Base-by-base conservation (phyloP, 2,113 vertebrate genomes). In the Arothron firmamentum region DNA sequence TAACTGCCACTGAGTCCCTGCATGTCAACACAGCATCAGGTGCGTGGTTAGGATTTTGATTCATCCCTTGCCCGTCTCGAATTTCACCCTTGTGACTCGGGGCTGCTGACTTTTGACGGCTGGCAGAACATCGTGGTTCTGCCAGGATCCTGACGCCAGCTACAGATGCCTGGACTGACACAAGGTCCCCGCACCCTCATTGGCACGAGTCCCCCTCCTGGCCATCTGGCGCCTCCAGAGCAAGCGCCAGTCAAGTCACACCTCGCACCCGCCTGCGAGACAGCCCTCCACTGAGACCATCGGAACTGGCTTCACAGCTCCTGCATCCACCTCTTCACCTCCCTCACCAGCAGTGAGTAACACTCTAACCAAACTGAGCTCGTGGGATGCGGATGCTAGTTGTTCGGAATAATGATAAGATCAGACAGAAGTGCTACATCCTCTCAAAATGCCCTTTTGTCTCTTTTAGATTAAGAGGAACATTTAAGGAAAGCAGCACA, bases 231-330 rank as follows among this genome's bases (percentile, higher is more conserved):
- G 64, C 74, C 65, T 70, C 71, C 11, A 60, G 59, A 82, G 78
- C 75, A 84, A 80, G 78, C 88, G 89, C 87, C 88, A 89, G 78
- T 89, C 89, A 85, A 89, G 79, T 89, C 89, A 85, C 64, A 74
- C 85, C 46, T 72, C 68, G 49, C 59, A 41, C 57, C 54, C 23
- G 72, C 61, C 53, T 72, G 62, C 46, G 62, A 75, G 59, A 75
- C 59, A 43, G 62, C 56, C 67, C 63, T 79, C 74, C 56, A 6
- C 56, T 25, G 72, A 74, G 66, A 68, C 69, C 56, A 6, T 72
- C 59, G 25, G 6, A 52, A 67, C 45, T 48, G 1, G 66, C 65
- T 69, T 77, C 72, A 55, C 67, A 60, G 74, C 63, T 46, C 50
- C 62, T 13, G 0, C 46, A 59, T 43, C 25, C 53, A 70, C 47